Evolutionary conservation across 2,888 invertebrate genomes (phyloP).

Genomic region (Orthosia gracilis): DNA sequence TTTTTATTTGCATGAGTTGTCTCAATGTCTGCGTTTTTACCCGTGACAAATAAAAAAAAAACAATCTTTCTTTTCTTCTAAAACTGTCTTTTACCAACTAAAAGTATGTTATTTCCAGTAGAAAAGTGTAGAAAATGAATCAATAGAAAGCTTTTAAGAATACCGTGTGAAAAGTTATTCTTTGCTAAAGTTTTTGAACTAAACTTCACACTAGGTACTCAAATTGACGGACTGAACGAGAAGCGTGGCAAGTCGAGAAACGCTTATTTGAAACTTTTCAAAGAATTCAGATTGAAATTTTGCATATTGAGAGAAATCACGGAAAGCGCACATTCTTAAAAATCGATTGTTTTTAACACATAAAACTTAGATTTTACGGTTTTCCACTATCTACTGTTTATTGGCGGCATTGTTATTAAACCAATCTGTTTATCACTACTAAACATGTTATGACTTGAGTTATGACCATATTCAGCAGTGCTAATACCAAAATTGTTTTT

Average conservation of each 20-base stretch:
- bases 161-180: conserved; percentile 59
- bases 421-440: too few relatives aligned
- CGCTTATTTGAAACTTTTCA: conserved; percentile 61
- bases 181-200: conserved; percentile 58
- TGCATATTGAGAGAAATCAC: conserved; percentile 50
- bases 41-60: too few relatives aligned
- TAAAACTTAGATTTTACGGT: not conserved
- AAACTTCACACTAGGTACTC: conserved; percentile 63
- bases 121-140: conserved; percentile 29
- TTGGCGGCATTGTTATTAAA: not conserved
- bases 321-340: conserved; percentile 22
- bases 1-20: too few relatives aligned
- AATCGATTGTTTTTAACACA: conserved; percentile 18
- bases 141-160: conserved; percentile 56
- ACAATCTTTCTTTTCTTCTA: not conserved
- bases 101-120: conserved; percentile 22
- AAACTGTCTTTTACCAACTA: not conserved
- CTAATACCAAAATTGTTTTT: too few relatives aligned
- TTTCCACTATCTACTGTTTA: not conserved
- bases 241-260: conserved; percentile 62
- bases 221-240: conserved; percentile 63
- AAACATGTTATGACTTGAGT: too few relatives aligned
- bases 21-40: not conserved
- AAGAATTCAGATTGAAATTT: conserved; percentile 58
- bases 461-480: too few relatives aligned